These are phyloP conservation scores for Andrena minutula DNA, from an alignment of 2,888 invertebrate genomes.

Conservation along the genomic window DNA sequence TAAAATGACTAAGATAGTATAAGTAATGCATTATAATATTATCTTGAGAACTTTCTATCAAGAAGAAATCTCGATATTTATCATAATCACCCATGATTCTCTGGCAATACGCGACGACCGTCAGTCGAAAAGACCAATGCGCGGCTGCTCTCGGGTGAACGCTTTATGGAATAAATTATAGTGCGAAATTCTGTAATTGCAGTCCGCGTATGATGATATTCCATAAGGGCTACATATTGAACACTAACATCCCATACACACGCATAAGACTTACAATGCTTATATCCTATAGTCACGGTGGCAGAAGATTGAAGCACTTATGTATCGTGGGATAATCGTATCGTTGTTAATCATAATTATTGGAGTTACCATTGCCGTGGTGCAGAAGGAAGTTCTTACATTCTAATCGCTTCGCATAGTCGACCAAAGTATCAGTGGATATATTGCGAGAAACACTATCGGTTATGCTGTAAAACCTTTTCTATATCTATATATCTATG, in stretches of 20 bases:
- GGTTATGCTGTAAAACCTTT: conserved; percentile 63
- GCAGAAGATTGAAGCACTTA: conserved; percentile 78
- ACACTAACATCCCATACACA: conserved; percentile 37
- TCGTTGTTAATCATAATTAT: conserved; percentile 79
- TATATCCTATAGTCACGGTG: conserved; percentile 79
- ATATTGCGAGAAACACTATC: conserved; percentile 53
- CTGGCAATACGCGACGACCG: no score
- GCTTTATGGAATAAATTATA: conserved; percentile 32
- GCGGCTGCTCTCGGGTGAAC: no score
- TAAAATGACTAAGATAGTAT: no score
- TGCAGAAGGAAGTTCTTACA: conserved; percentile 71
- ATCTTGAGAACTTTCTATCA: no score
- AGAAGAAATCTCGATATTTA: no score
- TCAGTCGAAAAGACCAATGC: no score
- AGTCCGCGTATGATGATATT: neutral
- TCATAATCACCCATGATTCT: no score
- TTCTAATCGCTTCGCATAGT: conserved; percentile 66
- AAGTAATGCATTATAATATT: no score
- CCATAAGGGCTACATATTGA: conserved; percentile 36
- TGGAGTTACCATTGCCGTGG: conserved; percentile 76
- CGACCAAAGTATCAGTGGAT: conserved; percentile 58
- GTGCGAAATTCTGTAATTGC: neutral
- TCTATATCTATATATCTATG: conserved; percentile 59
- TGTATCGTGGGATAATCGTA: conserved; percentile 80
- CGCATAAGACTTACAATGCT: conserved; percentile 60